Percentiles rank a stretch among this genome's conserved stretches.
Evolutionary conservation across 2,797 vertebrate genomes (phyloP).

Genomic region (Propithecus deckenii): DNA sequence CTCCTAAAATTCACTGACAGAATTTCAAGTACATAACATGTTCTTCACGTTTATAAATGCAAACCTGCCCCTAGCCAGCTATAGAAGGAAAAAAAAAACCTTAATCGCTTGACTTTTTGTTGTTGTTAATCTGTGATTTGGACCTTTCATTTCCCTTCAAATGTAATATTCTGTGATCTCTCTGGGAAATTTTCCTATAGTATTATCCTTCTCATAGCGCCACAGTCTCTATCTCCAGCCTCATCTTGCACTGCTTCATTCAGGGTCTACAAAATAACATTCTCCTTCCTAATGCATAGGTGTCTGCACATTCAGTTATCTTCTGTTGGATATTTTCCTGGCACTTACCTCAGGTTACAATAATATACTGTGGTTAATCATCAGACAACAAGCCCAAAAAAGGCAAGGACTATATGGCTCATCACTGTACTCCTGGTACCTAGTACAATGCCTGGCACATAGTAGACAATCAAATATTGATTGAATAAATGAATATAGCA

Average conservation of each 20-base stretch:
- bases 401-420: neutral
- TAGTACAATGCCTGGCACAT: neutral
- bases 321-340: neutral
- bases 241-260: neutral
- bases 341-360: neutral
- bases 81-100: neutral
- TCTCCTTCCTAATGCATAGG: neutral
- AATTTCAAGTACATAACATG: neutral
- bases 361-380: neutral
- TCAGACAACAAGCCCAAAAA: neutral
- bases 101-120: neutral
- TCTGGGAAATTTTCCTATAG: neutral
- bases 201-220: neutral
- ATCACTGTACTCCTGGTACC: neutral
- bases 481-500: neutral
- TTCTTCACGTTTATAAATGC: neutral
- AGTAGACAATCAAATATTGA: neutral
- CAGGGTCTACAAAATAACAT: neutral
- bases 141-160: neutral
- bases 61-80: neutral
- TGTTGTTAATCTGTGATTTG: neutral
- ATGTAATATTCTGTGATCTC: neutral
- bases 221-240: neutral
- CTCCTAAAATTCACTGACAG: neutral
- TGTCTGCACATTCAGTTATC: neutral